These are phyloP conservation scores for Drosophila bocqueti DNA, from an alignment of 1,140 invertebrate genomes.

Conservation along the genomic window DNA sequence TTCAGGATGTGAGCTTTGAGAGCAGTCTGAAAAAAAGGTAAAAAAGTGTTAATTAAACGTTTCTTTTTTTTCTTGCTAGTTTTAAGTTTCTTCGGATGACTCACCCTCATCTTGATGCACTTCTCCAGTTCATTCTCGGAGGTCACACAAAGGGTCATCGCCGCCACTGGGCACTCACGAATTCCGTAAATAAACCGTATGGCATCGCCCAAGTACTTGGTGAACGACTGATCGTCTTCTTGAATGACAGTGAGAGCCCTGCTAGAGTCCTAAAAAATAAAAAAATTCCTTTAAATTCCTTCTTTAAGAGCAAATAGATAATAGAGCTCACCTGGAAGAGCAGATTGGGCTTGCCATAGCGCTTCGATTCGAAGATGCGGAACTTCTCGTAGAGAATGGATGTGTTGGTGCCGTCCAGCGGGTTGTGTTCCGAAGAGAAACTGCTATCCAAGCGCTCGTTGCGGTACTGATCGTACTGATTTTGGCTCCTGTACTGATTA, in stretches of 20 bases:
- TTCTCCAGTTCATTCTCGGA: constrained; percentile 96
- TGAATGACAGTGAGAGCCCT: constrained; percentile 87
- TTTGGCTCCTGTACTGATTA: constrained; percentile 46
- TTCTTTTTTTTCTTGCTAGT: background rate
- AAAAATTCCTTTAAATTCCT: background rate
- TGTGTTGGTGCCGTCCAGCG: constrained; percentile 60
- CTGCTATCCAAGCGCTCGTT: constrained; percentile 74
- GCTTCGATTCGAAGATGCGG: constrained; percentile 89
- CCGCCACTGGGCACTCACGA: constrained; percentile 91
- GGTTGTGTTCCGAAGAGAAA: constrained; percentile 64
- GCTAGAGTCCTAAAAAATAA: constrained; percentile 88
- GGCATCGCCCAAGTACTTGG: constrained; percentile 89
- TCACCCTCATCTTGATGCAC: constrained; percentile 96
- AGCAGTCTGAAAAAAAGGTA: constrained; percentile 88
- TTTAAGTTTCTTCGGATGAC: constrained; percentile 1
- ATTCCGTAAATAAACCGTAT: constrained; percentile 90
- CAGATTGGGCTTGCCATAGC: constrained; percentile 89
- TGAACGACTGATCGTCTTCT: constrained; percentile 86
- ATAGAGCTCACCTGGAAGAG: constrained; percentile 87
- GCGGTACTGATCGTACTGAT: constrained; percentile 64
- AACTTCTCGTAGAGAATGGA: constrained; percentile 87
- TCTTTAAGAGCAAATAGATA: constrained; percentile 30
- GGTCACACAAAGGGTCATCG: constrained; percentile 95
- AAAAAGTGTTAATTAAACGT: background rate
- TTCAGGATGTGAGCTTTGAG: constrained; percentile 94